These are phyloP conservation scores for Actinernus sp. DNA, from an alignment of 92 coral and sea anemone genomes.

Conservation along the genomic window DNA sequence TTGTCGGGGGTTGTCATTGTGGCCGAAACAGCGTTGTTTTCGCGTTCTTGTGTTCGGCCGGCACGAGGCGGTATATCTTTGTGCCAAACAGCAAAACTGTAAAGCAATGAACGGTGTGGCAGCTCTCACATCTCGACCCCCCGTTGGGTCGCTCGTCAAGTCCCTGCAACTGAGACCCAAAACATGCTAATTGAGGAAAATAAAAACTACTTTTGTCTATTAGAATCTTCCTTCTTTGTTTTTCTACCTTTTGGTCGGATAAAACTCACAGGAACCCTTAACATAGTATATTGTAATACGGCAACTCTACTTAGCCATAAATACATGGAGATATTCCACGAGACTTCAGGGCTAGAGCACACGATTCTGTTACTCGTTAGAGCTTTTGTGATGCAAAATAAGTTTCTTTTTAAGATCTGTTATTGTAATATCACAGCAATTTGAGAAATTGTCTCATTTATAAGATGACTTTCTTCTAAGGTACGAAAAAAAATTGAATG, in stretches of 20 bases:
- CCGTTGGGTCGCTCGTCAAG: slow-evolving; percentile 25
- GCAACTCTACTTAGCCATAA: too few species aligned
- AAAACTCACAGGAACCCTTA: too few species aligned
- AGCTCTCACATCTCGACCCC: slow-evolving; percentile 39
- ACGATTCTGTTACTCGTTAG: too few species aligned
- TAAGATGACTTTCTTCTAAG: background rate
- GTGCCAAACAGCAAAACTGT: slow-evolving; percentile 24
- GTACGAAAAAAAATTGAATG: too few species aligned
- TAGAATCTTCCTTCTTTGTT: too few species aligned
- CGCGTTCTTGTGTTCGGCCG: slow-evolving; percentile 13
- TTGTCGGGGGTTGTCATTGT: slow-evolving; percentile 7
- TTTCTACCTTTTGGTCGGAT: too few species aligned
- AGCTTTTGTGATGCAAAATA: slow-evolving; percentile 1
- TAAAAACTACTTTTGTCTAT: too few species aligned
- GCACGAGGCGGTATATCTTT: slow-evolving; percentile 46
- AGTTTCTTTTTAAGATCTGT: background rate
- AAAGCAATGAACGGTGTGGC: slow-evolving; percentile 35
- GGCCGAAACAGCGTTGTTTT: slow-evolving; percentile 35
- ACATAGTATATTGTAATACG: too few species aligned
- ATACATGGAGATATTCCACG: too few species aligned
- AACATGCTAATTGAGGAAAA: slow-evolving; percentile 46
- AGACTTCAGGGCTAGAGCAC: too few species aligned
- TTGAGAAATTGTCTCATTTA: background rate
- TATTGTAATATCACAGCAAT: slow-evolving; percentile 6
- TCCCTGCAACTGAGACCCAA: slow-evolving; percentile 36